phyloP scores from a whole-genome alignment of 2,113 vertebrate genomes.

The Brachyistius frenatus region DNA sequence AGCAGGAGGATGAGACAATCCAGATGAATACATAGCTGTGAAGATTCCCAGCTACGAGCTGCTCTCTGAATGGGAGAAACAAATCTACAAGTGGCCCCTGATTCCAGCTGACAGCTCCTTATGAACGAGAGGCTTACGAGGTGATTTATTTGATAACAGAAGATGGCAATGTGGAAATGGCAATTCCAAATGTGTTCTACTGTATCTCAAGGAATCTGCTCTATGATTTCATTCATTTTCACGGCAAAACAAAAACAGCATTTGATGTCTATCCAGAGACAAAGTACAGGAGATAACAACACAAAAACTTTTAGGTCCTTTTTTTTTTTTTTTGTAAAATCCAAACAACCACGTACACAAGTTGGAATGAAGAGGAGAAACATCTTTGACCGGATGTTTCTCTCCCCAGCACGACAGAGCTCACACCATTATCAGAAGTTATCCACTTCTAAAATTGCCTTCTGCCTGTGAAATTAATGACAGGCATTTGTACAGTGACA shows the following conservation, averaged over 20 bases:
- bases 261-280: background rate
- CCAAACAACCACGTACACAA: background rate
- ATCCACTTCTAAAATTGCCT: conserved; percentile 75
- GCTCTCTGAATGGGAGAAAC: conserved; percentile 35
- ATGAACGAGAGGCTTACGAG: conserved; percentile 28
- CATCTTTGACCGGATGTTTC: conserved; percentile 56
- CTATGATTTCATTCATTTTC: conserved; percentile 1
- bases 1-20: conserved; percentile 7
- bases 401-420: conserved; percentile 36
- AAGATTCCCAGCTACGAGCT: conserved; percentile 28
- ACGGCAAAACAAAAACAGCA: background rate
- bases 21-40: conserved; percentile 32
- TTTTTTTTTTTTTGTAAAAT: background rate
- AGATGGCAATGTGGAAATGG: conserved; percentile 24
- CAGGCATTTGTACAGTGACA: conserved; percentile 77
- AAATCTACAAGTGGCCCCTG: conserved; percentile 53
- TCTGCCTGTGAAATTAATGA: conserved; percentile 78
- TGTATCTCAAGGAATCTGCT: conserved; percentile 24
- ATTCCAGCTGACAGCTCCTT: conserved; percentile 48
- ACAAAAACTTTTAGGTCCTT: conserved; percentile 1
- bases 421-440: conserved; percentile 67
- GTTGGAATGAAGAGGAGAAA: conserved; percentile 10
- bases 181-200: conserved; percentile 32
- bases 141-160: conserved; percentile 46
- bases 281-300: background rate